Conservation (phyloP, 1,140 invertebrate species). For the Drosophila kohkoa region DNA sequence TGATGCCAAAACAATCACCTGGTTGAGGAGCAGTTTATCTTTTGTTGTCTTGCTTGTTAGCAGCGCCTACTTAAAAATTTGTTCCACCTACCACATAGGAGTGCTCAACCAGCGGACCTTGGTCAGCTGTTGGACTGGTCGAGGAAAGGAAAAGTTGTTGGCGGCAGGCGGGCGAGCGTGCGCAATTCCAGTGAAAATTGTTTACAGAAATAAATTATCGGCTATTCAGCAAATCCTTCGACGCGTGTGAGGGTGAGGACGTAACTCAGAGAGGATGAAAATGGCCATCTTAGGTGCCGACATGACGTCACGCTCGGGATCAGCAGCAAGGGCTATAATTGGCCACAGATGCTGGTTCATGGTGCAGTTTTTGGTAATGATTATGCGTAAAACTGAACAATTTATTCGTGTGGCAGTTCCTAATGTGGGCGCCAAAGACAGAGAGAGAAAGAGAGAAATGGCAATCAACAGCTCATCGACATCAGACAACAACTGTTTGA, state of each 20-base stretch:
- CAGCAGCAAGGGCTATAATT: slow-evolving; percentile 52
- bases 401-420: slow-evolving; percentile 25
- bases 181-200: slow-evolving; percentile 69
- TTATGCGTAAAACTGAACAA: slow-evolving; percentile 62
- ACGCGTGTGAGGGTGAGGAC: neutral
- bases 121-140: slow-evolving; percentile 70
- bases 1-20: slow-evolving; percentile 53
- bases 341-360: slow-evolving; percentile 70
- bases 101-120: slow-evolving; percentile 7
- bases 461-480: slow-evolving; percentile 68
- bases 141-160: slow-evolving; percentile 24
- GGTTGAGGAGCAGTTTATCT: slow-evolving; percentile 16
- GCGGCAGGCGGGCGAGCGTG: slow-evolving; percentile 21
- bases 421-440: slow-evolving; percentile 61
- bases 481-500: slow-evolving; percentile 55
- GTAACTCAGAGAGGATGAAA: neutral
- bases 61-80: slow-evolving; percentile 62
- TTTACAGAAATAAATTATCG: slow-evolving; percentile 77
- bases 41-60: slow-evolving; percentile 49
- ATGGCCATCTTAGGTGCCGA: slow-evolving; percentile 48
- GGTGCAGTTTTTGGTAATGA: slow-evolving; percentile 56
- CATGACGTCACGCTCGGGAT: slow-evolving; percentile 68
- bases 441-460: slow-evolving; percentile 37
- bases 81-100: slow-evolving; percentile 52
- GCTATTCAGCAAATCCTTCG: slow-evolving; percentile 67